Conservation (phyloP, 2,888 invertebrate species). For the Priocnemis perturbator region DNA sequence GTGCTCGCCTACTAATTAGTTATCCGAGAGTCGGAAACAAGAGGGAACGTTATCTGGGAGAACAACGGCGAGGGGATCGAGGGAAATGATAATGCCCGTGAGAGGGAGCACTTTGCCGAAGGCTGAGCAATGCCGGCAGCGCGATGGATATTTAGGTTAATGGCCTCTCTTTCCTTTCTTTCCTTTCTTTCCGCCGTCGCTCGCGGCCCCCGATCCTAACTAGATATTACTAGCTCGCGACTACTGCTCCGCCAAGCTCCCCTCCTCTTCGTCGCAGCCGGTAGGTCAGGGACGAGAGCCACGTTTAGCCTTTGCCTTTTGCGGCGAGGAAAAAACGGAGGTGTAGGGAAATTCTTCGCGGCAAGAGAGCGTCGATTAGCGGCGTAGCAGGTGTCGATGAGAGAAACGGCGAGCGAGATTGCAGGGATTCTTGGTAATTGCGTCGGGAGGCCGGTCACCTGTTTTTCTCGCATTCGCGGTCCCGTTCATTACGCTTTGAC, state of each 20-base stretch:
- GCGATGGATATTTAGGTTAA: slow-evolving; percentile 51
- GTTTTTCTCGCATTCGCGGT: no score
- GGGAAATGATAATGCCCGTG: slow-evolving; percentile 42
- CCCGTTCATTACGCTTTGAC: no score
- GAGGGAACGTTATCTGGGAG: slow-evolving; percentile 12
- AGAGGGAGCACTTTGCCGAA: slow-evolving; percentile 26
- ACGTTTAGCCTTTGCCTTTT: slow-evolving; percentile 26
- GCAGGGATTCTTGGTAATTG: no score
- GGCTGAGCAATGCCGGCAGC: slow-evolving; percentile 27
- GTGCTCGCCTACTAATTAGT: slow-evolving; percentile 53
- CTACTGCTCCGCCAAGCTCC: no score
- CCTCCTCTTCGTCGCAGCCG: neutral
- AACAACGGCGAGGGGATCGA: neutral
- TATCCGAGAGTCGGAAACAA: slow-evolving; percentile 56
- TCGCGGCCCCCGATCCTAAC: slow-evolving; percentile 22
- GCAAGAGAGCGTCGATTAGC: no score
- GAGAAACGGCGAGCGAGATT: no score
- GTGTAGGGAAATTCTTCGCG: no score
- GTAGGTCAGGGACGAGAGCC: slow-evolving; percentile 40
- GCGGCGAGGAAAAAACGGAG: no score
- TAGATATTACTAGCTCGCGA: slow-evolving; percentile 42
- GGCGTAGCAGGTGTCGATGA: no score
- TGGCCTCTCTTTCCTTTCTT: slow-evolving; percentile 28
- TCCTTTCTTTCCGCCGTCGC: slow-evolving; percentile 28
- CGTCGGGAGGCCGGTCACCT: no score